Conservation (phyloP, 35 echinoderm and acorn worm species). For the Amphiura filiformis region DNA sequence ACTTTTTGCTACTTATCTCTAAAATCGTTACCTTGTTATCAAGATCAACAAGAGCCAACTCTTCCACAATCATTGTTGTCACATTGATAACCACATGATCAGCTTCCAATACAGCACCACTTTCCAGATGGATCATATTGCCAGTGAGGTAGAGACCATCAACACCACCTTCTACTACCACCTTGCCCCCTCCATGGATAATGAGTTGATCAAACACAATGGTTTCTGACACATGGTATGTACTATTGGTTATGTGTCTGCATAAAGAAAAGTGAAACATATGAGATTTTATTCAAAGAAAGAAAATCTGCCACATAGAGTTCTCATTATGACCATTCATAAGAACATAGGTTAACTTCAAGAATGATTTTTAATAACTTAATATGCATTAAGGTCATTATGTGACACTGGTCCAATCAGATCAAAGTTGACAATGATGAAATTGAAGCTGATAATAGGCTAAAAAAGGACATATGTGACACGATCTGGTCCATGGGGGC, state of each 20-base stretch:
- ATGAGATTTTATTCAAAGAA: not conserved
- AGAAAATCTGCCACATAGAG: not conserved
- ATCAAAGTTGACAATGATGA: no score
- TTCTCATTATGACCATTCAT: not conserved
- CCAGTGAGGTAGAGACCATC: constrained; percentile 65
- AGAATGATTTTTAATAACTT: no score
- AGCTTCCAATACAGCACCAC: constrained; percentile 66
- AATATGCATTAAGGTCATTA: no score
- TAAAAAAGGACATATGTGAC: no score
- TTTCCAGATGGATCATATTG: constrained; percentile 50
- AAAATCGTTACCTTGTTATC: not conserved
- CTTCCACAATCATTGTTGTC: constrained; percentile 57
- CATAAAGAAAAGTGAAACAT: not conserved
- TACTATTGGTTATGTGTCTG: constrained; percentile 67
- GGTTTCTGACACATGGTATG: constrained; percentile 31
- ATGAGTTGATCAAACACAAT: constrained; percentile 52
- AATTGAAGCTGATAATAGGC: no score
- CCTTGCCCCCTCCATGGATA: constrained; percentile 61
- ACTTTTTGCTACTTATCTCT: no score
- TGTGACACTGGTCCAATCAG: no score
- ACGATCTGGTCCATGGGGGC: no score
- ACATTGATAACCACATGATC: constrained; percentile 57
- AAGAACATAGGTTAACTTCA: not conserved
- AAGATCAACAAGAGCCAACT: constrained; percentile 64
- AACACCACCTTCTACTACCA: constrained; percentile 60